Evolutionary conservation across 1,140 invertebrate species (phyloP), one percentile per base, ranked within the genome.

Genomic region (Bradysia coprophila): DNA sequence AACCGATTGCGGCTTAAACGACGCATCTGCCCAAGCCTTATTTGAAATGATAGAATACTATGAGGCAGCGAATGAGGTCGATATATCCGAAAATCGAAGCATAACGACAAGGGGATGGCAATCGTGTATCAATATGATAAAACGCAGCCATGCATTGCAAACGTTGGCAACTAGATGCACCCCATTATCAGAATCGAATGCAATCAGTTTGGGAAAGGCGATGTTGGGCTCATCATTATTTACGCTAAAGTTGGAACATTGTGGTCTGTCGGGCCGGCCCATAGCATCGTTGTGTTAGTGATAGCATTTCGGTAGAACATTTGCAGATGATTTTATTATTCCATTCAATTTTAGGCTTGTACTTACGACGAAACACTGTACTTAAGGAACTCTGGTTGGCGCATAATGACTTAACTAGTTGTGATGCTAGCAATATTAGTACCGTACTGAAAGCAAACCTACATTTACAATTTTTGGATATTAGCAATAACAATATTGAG

Each of bases 31-130:
- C 38, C 54, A 51, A 49, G 77, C 84, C 33, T 59, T 90, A 32
- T 90, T 89, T 62, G 86, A 91, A 58, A 90, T 91, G 82, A 72
- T 91, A 47, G 87, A 91, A 56, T 91, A 86, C 59, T 92, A 92
- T 63, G 85, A 91, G 55, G 84, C 84, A 34, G 72, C 80, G 2
- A 69, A 66, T 21, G 72, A 79, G 44, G 57, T 92, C 38, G 81
- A 83, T 57, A 80, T 92, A 43, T 78, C 78, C 18, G 75, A 71
- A 38, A 87, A 84, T 57, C 78, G 84, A 54, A 75, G 75, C 36
- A 69, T 71, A 31, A 49, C 52, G 10, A 41, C 49, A 24, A 62
- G 82, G 38, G 83, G 83, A 2, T 91, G 85, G 86, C 76, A 81
- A 55, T 48, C 54, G 21, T 61, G 58, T 41, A 54, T 53, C 3